Conservation (phyloP, 2,888 invertebrate genomes). For the Pristionchus maxplancki region DNA sequence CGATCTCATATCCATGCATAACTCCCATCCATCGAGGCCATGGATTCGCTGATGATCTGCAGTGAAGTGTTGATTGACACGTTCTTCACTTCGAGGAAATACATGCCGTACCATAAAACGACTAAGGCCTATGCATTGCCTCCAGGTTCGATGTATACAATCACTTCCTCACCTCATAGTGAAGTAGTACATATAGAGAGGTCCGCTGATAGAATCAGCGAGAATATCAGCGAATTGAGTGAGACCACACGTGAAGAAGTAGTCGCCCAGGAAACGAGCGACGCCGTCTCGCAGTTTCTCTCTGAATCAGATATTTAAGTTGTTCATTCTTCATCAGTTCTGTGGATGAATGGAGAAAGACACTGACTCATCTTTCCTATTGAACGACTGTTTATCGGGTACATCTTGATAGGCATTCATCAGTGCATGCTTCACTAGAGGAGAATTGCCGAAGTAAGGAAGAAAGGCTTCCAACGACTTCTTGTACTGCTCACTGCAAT, state of each 20-base stretch:
- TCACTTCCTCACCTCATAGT: conserved; percentile 70
- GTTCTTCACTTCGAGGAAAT: neutral
- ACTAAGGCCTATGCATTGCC: neutral
- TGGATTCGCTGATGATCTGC: conserved; percentile 83
- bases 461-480: conserved; percentile 73
- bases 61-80: neutral
- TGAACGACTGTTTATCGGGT: conserved; percentile 56
- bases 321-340: neutral
- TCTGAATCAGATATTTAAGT: conserved; percentile 44
- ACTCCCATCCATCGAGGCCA: conserved; percentile 99
- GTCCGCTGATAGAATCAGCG: conserved; percentile 71
- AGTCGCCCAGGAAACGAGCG: conserved; percentile 87
- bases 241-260: conserved; percentile 93
- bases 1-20: conserved; percentile 97
- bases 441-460: conserved; percentile 75
- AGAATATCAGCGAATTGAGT: conserved; percentile 75
- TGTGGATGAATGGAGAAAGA: neutral
- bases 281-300: conserved; percentile 71
- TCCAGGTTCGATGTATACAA: neutral
- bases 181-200: conserved; percentile 77
- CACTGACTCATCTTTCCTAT: conserved; percentile 24
- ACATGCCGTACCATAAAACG: neutral
- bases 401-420: conserved; percentile 74
- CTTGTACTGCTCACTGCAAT: conserved; percentile 66
- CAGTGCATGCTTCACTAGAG: conserved; percentile 72